Evolutionary conservation across 2,113 vertebrate species (phyloP).

Genomic region (Diadophis punctatus): DNA sequence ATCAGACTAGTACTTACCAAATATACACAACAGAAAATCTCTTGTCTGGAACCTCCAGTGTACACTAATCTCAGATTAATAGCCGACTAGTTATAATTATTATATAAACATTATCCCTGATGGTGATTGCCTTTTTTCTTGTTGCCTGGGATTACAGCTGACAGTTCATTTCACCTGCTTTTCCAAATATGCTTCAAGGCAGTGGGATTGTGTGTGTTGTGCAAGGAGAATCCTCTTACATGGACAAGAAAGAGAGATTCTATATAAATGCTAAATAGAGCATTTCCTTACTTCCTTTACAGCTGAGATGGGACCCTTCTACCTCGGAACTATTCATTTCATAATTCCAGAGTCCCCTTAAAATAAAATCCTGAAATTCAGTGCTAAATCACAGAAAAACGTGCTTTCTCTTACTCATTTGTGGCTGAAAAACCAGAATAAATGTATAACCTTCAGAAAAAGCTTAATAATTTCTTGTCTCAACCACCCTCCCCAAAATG

Average conservation of each 20-base stretch:
- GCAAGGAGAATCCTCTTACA: background rate
- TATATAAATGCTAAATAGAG: background rate
- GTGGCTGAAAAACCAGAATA: background rate
- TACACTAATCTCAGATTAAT: background rate
- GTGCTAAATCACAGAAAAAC: background rate
- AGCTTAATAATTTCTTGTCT: background rate
- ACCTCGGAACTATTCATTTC: background rate
- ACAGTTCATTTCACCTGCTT: background rate
- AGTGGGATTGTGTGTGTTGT: background rate
- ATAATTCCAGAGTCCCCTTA: background rate
- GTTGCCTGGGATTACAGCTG: background rate
- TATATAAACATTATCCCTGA: background rate
- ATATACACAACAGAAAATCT: background rate
- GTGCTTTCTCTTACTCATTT: background rate
- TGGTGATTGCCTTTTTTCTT: background rate
- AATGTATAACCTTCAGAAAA: background rate
- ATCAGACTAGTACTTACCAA: background rate
- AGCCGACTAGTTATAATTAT: background rate
- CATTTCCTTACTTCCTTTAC: background rate
- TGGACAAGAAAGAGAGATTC: background rate
- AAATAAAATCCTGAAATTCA: background rate
- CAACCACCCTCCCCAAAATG: background rate
- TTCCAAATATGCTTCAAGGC: background rate
- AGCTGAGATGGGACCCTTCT: background rate
- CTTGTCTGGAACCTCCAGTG: background rate